phyloP scores from a whole-genome alignment of 1,140 invertebrate genomes.

The Aphelinus atriplicis region DNA sequence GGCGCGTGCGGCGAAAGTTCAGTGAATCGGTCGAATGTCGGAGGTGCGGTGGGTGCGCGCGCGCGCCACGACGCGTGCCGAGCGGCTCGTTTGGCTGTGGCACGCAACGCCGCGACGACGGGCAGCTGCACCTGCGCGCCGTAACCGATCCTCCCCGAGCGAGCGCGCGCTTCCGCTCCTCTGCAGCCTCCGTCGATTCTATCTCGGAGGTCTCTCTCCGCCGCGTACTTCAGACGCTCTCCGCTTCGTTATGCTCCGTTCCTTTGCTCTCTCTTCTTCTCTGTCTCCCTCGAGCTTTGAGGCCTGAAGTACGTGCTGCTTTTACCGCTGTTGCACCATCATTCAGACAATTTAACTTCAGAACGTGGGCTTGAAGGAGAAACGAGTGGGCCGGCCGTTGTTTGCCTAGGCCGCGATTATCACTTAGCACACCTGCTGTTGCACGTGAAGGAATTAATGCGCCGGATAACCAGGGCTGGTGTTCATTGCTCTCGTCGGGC shows the following conservation, averaged over 20 bases:
- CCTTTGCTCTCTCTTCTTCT: not conserved
- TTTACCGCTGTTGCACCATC: too few species aligned
- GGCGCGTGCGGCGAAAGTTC: not conserved
- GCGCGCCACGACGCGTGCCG: constrained; percentile 6
- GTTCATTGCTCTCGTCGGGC: too few species aligned
- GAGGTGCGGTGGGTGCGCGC: too few species aligned
- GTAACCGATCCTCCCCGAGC: constrained; percentile 19
- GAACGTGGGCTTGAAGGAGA: too few species aligned
- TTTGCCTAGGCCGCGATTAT: too few species aligned
- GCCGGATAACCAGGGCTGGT: too few species aligned
- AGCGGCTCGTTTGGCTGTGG: constrained; percentile 9
- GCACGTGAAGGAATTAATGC: too few species aligned
- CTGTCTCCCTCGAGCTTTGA: not conserved
- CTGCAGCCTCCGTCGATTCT: too few species aligned
- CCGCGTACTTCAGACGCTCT: constrained; percentile 17
- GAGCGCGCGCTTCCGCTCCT: constrained; percentile 18
- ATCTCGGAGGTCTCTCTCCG: not conserved
- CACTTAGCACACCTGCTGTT: too few species aligned
- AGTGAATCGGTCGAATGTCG: not conserved
- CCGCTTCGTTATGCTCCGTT: not conserved
- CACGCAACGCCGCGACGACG: not conserved
- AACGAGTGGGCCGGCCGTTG: too few species aligned
- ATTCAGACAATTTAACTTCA: too few species aligned
- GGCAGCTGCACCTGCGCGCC: constrained; percentile 12
- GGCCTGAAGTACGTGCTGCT: too few species aligned